A percentile compares a stretch with the other conserved stretches of the same genome.
phyloP scores from a whole-genome alignment of 2,113 vertebrate genomes.

The Tachysurus fulvidraco region DNA sequence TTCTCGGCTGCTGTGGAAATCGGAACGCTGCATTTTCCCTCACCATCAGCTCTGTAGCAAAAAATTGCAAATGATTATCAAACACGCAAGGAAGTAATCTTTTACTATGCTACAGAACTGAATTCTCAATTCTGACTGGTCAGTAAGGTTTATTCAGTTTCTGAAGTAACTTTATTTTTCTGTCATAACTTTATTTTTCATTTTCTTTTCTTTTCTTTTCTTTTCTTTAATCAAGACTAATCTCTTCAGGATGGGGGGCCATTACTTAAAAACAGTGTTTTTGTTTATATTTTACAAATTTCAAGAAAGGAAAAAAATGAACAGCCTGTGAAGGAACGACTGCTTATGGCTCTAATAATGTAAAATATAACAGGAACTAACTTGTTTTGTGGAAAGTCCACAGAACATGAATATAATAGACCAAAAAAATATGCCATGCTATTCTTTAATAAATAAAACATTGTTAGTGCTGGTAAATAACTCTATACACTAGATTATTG shows the following conservation, averaged over 20 bases:
- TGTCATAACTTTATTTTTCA: not conserved
- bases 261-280: too few species aligned
- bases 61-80: not conserved
- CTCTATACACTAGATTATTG: not conserved
- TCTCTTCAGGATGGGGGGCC: not conserved
- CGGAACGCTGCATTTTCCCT: constrained; percentile 3
- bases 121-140: not conserved
- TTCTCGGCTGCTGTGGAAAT: constrained; percentile 14
- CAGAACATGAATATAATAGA: not conserved
- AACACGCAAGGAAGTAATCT: not conserved
- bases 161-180: not conserved
- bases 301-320: not conserved
- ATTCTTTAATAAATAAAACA: not conserved
- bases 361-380: not conserved
- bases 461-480: too few species aligned
- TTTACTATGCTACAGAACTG: not conserved
- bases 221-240: not conserved
- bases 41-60: not conserved
- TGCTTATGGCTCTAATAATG: not conserved
- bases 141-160: not conserved
- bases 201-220: too few species aligned
- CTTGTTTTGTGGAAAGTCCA: not conserved
- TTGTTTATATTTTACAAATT: not conserved
- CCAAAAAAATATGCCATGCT: not conserved
- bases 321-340: not conserved